Conservation (phyloP, 2,888 invertebrate species). For the Caenorhabditis sp. region DNA sequence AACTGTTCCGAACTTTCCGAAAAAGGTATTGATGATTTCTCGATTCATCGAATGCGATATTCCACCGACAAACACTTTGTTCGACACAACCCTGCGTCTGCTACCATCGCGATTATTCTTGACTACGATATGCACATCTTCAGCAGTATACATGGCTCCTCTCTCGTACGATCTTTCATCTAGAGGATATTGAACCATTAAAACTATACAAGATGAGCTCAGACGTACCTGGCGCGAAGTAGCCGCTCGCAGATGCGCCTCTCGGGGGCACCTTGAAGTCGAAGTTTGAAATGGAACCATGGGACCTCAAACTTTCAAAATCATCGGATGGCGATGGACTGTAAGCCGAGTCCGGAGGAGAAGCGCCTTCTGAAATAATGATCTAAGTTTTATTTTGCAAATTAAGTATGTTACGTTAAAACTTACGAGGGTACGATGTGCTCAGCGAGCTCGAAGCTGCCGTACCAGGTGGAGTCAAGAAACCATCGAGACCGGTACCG, state of each 20-base stretch:
- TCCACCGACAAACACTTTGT: conserved; percentile 66
- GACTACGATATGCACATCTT: conserved; percentile 53
- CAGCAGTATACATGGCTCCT: conserved; percentile 40
- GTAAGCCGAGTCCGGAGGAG: neutral
- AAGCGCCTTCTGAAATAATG: neutral
- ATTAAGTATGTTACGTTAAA: no score
- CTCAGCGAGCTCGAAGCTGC: conserved; percentile 6
- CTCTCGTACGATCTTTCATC: neutral
- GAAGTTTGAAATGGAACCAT: neutral
- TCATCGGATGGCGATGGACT: neutral
- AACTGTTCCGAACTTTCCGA: conserved; percentile 53
- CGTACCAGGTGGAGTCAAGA: conserved; percentile 19
- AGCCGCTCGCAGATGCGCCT: neutral
- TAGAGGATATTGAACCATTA: neutral
- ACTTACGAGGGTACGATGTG: conserved; percentile 1
- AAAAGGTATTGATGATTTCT: conserved; percentile 46
- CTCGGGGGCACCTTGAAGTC: neutral
- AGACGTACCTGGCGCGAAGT: neutral
- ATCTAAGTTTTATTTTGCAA: neutral
- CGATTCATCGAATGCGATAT: conserved; percentile 55
- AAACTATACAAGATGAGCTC: no score
- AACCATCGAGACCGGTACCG: neutral
- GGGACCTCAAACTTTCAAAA: neutral
- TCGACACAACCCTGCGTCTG: conserved; percentile 42
- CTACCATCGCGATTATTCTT: conserved; percentile 36